Percentiles rank a stretch among this genome's conserved stretches.
These are phyloP conservation scores for Melanitta fusca DNA, from an alignment of 2,797 vertebrate species.

Conservation along the genomic window DNA sequence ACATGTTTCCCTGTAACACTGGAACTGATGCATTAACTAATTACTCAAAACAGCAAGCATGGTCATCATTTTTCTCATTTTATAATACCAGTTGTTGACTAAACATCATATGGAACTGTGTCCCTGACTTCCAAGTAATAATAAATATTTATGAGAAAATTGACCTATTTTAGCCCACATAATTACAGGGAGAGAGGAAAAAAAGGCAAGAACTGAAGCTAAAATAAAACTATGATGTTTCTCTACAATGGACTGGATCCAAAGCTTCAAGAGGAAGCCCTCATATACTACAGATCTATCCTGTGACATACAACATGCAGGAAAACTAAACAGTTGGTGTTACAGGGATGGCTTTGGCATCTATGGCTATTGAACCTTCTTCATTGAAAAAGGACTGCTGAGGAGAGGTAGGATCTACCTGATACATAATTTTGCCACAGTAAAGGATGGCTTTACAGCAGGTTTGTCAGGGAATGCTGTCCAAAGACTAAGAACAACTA, in stretches of 20 bases:
- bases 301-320: background rate
- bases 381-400: no score
- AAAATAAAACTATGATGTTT: background rate
- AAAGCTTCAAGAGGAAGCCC: background rate
- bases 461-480: background rate
- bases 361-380: no score
- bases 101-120: background rate
- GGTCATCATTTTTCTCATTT: background rate
- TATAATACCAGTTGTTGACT: background rate
- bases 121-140: background rate
- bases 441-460: no score
- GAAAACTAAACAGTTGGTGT: no score
- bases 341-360: no score
- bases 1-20: background rate
- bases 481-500: background rate
- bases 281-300: background rate
- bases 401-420: no score
- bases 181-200: background rate
- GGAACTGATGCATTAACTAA: background rate
- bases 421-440: no score
- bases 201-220: background rate
- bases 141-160: background rate
- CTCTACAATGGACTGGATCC: background rate
- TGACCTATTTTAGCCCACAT: background rate
- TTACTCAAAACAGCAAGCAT: background rate